Percentiles rank a stretch among this genome's conserved stretches.
Evolutionary conservation across 2,797 vertebrate genomes (phyloP).

Genomic region (Spinus pinus): DNA sequence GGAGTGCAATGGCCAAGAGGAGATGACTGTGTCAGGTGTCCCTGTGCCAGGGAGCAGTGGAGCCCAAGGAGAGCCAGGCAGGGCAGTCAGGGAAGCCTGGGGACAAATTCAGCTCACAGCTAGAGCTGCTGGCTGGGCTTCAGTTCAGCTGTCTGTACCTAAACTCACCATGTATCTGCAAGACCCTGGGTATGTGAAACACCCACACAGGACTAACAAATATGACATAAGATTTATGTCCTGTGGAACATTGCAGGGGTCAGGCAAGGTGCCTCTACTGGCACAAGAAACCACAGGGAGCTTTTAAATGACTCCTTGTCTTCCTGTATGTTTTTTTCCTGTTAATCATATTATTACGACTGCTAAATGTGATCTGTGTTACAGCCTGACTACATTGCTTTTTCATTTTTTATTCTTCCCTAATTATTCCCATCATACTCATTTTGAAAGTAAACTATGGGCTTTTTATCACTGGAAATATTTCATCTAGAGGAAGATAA

Average conservation of each 20-base stretch:
- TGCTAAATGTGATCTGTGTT: not conserved
- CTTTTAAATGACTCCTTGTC: not conserved
- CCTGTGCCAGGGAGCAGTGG: not conserved
- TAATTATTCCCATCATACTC: not conserved
- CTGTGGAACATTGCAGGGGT: not conserved
- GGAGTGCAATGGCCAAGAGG: not conserved
- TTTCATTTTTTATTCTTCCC: not conserved
- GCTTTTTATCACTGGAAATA: not conserved
- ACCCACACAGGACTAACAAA: not conserved
- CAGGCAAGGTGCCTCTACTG: not conserved
- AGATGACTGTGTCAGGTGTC: not conserved
- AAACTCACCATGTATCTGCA: fast-evolving
- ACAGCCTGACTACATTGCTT: not conserved
- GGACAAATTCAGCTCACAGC: not conserved
- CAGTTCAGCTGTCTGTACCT: not conserved
- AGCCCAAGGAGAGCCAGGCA: not conserved
- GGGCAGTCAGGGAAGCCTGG: not conserved
- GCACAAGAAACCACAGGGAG: not conserved
- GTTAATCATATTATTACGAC: not conserved
- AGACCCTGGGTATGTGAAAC: not conserved
- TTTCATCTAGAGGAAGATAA: not conserved
- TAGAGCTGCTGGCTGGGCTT: not conserved
- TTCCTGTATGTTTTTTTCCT: not conserved
- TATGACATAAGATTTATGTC: not conserved
- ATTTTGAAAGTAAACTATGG: not conserved